phyloP scores from a whole-genome alignment of 2,888 invertebrate genomes.

The Nymphalis c-album region DNA sequence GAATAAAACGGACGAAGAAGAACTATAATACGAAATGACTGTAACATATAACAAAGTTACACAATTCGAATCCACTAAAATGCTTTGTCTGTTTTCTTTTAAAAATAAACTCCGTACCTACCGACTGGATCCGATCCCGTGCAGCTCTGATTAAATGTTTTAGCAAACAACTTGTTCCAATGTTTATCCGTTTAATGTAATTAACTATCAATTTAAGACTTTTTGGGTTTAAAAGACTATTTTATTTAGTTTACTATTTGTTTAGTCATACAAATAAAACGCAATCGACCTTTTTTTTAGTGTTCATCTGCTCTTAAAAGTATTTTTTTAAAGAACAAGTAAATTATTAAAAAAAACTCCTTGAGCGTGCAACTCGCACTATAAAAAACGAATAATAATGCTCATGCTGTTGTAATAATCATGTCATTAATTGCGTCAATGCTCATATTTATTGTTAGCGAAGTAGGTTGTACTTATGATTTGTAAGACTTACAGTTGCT shows the following conservation, averaged over 20 bases:
- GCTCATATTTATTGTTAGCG: no score
- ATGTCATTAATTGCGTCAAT: no score
- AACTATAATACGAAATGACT: not conserved
- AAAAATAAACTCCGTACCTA: constrained; percentile 2
- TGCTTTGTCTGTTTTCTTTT: constrained; percentile 1
- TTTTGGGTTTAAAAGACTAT: not conserved
- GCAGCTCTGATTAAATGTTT: constrained; percentile 16
- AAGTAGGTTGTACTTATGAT: no score
- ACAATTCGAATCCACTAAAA: not conserved
- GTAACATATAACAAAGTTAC: not conserved
- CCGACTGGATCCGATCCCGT: constrained; percentile 11
- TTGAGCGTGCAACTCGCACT: no score
- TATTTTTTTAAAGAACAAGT: not conserved
- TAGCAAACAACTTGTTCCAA: constrained; percentile 6
- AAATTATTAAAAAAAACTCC: not conserved
- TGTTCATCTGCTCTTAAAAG: not conserved
- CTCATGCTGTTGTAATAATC: no score
- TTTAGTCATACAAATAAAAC: not conserved
- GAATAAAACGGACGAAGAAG: not conserved
- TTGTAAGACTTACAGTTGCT: no score
- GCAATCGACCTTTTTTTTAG: not conserved
- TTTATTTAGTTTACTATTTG: not conserved
- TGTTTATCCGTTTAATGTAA: not conserved
- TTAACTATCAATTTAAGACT: constrained; percentile 2
- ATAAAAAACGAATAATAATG: no score